phyloP scores from a whole-genome alignment of 2,888 invertebrate genomes.

The Neoaliturus tenellus region DNA sequence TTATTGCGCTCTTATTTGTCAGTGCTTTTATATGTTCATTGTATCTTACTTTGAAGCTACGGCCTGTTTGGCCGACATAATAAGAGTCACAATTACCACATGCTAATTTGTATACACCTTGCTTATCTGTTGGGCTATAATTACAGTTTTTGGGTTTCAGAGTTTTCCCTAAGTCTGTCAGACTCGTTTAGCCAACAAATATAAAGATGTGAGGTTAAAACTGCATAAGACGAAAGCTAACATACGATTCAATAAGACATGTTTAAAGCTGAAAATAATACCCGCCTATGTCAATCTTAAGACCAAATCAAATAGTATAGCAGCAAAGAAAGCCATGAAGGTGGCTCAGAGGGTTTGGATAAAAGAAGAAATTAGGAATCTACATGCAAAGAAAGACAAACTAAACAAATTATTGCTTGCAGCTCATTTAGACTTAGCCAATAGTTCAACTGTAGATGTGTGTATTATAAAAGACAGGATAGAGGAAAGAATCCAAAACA shows the following conservation, averaged over 20 bases:
- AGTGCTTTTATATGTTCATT: no score
- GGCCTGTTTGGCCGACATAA: no score
- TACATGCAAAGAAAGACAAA: neutral
- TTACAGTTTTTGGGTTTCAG: no score
- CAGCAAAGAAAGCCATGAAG: neutral
- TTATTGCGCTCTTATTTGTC: no score
- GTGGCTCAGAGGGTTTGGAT: neutral
- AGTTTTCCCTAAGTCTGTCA: no score
- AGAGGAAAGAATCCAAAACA: neutral
- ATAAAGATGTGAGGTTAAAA: neutral
- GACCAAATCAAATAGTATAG: neutral
- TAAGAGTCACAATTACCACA: no score
- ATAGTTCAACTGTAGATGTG: neutral
- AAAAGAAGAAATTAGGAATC: neutral
- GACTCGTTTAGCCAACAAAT: neutral
- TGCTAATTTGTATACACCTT: no score
- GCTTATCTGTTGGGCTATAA: no score
- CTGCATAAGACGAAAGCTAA: neutral
- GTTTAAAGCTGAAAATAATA: neutral
- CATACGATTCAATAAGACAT: conserved; percentile 4
- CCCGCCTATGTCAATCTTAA: neutral
- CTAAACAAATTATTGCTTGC: neutral
- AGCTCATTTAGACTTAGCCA: neutral
- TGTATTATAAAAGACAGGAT: neutral
- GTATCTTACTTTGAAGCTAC: no score